Conservation (phyloP, 2,888 invertebrate genomes). For the Rhingia rostrata region DNA sequence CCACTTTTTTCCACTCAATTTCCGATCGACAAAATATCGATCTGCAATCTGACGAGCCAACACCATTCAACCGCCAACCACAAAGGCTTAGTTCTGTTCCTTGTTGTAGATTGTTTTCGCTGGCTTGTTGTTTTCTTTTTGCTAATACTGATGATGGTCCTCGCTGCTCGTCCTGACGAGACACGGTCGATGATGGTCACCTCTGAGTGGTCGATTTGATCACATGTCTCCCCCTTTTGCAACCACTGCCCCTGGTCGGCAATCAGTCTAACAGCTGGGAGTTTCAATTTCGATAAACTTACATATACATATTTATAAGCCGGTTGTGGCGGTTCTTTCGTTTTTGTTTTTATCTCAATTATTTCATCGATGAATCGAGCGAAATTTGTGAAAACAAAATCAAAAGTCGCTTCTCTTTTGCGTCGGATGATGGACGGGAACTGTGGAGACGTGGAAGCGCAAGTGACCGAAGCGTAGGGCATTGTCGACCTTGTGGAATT, state of each 20-base stretch:
- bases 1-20: conserved; percentile 66
- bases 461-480: conserved; percentile 64
- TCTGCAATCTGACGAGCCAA: conserved; percentile 73
- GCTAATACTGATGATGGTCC: conserved; percentile 39
- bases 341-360: conserved; percentile 77
- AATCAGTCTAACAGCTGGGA: conserved; percentile 65
- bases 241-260: conserved; percentile 31
- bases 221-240: conserved; percentile 34
- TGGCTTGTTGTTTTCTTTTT: conserved; percentile 30
- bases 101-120: conserved; percentile 69
- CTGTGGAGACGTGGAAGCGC: conserved; percentile 46
- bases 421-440: conserved; percentile 30
- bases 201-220: conserved; percentile 71
- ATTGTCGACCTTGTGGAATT: conserved; percentile 77
- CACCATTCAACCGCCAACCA: conserved; percentile 73
- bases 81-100: conserved; percentile 72
- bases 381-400: conserved; percentile 73
- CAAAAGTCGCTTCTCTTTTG: conserved; percentile 55
- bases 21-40: conserved; percentile 75
- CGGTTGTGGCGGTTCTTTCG: conserved; percentile 74
- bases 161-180: conserved; percentile 54
- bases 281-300: conserved; percentile 73
- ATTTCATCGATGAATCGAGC: conserved; percentile 75
- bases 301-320: conserved; percentile 76
- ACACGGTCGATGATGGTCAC: conserved; percentile 67